Evolutionary conservation across 2,113 vertebrate species (phyloP).

Genomic region (Noturus placidus): DNA sequence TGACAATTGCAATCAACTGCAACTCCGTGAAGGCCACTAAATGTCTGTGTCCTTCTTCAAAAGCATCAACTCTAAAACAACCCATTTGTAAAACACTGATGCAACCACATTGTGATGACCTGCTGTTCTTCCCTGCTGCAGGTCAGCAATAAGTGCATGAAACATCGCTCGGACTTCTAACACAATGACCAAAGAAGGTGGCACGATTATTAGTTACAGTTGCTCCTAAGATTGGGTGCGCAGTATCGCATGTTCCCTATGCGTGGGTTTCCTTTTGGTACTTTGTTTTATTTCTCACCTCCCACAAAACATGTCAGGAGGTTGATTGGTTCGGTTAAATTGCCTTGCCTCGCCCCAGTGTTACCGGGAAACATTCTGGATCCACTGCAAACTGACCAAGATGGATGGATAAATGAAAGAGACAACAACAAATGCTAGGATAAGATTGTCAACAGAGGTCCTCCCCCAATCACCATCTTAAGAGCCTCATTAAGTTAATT

Average conservation of each 20-base stretch:
- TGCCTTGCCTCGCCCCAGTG: neutral
- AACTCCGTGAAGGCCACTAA: neutral
- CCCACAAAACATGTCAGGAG: neutral
- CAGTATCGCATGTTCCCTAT: neutral
- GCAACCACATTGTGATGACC: neutral
- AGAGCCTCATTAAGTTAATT: neutral
- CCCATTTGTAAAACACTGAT: constrained; percentile 5
- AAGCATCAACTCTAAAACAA: neutral
- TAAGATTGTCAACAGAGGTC: constrained; percentile 6
- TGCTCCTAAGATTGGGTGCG: neutral
- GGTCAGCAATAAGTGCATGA: neutral
- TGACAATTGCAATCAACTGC: neutral
- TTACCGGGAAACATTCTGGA: neutral
- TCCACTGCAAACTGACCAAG: neutral
- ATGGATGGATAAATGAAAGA: neutral
- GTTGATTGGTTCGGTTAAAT: neutral
- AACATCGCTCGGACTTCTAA: neutral
- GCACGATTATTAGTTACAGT: neutral
- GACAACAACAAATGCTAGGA: neutral
- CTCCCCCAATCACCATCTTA: no score
- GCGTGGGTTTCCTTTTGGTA: neutral
- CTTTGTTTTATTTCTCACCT: neutral
- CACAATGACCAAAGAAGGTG: neutral
- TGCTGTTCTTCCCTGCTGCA: neutral
- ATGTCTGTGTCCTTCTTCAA: neutral